Percentiles rank a stretch among this genome's conserved stretches.
phyloP scores from a whole-genome alignment of 2,888 invertebrate species.

The Apomyelois bistriatella region DNA sequence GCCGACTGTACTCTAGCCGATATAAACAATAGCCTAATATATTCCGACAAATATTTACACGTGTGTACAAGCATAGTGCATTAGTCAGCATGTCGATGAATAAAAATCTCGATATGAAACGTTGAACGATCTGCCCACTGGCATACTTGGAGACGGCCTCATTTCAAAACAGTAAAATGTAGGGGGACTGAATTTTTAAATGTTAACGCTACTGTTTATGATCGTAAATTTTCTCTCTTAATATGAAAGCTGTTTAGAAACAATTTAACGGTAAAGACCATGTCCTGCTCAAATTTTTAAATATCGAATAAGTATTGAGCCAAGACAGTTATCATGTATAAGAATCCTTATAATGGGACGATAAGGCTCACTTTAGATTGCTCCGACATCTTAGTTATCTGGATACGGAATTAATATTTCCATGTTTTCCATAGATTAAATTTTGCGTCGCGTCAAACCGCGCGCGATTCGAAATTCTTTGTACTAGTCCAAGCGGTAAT shows the following conservation, averaged over 20 bases:
- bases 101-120: constrained; percentile 7
- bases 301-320: no score
- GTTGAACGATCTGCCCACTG: background rate
- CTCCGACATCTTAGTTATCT: no score
- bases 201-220: constrained; percentile 3
- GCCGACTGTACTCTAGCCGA: constrained; percentile 1
- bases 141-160: background rate
- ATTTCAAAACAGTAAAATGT: background rate
- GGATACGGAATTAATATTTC: no score
- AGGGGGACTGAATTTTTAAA: constrained; percentile 1
- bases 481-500: no score
- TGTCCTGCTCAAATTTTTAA: no score
- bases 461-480: no score
- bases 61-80: constrained; percentile 40
- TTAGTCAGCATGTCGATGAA: constrained; percentile 25
- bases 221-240: background rate
- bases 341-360: no score
- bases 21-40: constrained; percentile 38
- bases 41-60: constrained; percentile 42
- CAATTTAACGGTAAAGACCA: no score
- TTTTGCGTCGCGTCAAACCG: no score
- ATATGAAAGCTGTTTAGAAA: background rate
- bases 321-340: no score
- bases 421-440: no score
- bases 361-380: no score